These are phyloP conservation scores for Lutraria rhynchaena DNA, from an alignment of 1,140 invertebrate species.

Conservation along the genomic window DNA sequence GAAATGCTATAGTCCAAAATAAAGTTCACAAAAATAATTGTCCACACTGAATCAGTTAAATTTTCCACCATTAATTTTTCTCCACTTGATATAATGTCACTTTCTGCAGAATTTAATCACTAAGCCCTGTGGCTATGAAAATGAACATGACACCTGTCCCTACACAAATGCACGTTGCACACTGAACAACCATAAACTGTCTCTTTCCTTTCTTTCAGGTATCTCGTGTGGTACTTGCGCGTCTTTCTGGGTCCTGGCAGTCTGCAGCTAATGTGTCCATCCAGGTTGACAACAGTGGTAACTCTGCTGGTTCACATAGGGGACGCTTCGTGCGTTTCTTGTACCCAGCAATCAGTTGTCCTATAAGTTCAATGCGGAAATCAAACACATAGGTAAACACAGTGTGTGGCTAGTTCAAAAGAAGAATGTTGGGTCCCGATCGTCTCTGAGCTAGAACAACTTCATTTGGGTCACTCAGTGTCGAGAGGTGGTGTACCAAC, in stretches of 20 bases:
- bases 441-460: not conserved
- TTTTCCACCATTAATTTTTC: too few relatives aligned
- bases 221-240: conserved; percentile 5
- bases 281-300: too few relatives aligned
- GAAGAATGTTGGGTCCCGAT: not conserved
- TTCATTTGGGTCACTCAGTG: not conserved
- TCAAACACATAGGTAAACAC: not conserved
- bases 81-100: too few relatives aligned
- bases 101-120: too few relatives aligned
- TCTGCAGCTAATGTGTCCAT: too few relatives aligned
- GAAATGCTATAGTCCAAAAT: too few relatives aligned
- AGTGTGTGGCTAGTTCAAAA: not conserved
- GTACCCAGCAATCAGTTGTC: not conserved
- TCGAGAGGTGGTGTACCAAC: not conserved
- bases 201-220: not conserved
- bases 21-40: too few relatives aligned
- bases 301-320: too few relatives aligned
- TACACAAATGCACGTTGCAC: conserved; percentile 21
- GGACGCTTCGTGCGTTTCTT: not conserved
- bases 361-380: not conserved
- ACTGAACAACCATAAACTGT: conserved; percentile 9
- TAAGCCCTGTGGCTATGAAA: not conserved
- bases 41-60: too few relatives aligned
- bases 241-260: not conserved
- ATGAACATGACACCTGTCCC: not conserved